These are phyloP conservation scores for Cephonodes hylas DNA, from an alignment of 2,888 invertebrate species.

Conservation along the genomic window DNA sequence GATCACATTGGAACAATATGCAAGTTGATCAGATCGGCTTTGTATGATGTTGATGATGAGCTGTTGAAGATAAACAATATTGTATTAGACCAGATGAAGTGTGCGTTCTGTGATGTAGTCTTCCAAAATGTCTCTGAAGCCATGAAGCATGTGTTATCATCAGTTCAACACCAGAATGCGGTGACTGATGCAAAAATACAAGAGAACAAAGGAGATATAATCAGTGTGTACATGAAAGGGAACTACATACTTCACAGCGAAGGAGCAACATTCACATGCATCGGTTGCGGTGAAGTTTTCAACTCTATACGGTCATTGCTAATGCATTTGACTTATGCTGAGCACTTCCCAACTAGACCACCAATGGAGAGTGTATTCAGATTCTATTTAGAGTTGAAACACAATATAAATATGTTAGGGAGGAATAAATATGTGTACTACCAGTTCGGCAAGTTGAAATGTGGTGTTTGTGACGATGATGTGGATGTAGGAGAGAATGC, in stretches of 20 bases:
- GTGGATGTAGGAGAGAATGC: constrained; percentile 66
- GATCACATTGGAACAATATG: constrained; percentile 60
- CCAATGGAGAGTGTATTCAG: constrained; percentile 65
- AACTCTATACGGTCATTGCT: constrained; percentile 64
- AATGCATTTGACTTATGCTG: constrained; percentile 64
- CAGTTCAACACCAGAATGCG: constrained; percentile 55
- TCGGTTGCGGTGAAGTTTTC: constrained; percentile 55
- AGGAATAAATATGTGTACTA: constrained; percentile 70
- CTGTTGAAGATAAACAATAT: constrained; percentile 51
- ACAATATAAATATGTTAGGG: constrained; percentile 67
- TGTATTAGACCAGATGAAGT: constrained; percentile 40
- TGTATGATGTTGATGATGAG: constrained; percentile 52
- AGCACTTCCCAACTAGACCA: constrained; percentile 59
- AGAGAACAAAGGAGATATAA: constrained; percentile 62
- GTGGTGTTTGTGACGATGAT: constrained; percentile 68
- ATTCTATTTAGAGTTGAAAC: constrained; percentile 71
- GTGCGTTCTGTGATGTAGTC: constrained; percentile 50
- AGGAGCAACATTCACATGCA: constrained; percentile 59
- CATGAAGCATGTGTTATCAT: constrained; percentile 54
- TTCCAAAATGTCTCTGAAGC: constrained; percentile 51
- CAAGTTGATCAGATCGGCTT: constrained; percentile 55
- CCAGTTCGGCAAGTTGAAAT: constrained; percentile 63
- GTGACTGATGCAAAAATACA: constrained; percentile 47
- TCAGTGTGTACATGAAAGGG: constrained; percentile 70
- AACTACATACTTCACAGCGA: constrained; percentile 65